Evolutionary conservation across 2,888 invertebrate species (phyloP).

Genomic region (Caenorhabditis angaria): DNA sequence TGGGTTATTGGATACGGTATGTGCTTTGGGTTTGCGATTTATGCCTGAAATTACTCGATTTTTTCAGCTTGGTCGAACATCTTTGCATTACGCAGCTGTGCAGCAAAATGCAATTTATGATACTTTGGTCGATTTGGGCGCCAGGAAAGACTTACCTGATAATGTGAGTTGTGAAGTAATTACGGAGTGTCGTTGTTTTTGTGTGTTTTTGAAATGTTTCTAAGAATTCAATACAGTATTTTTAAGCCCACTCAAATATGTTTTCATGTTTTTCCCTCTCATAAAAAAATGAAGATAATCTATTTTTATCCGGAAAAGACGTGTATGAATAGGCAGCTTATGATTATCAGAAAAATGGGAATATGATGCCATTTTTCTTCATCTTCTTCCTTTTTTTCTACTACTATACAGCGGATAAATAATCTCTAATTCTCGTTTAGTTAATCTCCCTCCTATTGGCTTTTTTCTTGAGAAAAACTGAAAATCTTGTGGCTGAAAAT

Average conservation of each 20-base stretch:
- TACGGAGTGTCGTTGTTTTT: background rate
- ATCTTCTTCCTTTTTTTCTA: background rate
- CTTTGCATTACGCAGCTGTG: slow-evolving; percentile 69
- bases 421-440: no score
- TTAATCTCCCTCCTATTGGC: no score
- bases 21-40: background rate
- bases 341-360: background rate
- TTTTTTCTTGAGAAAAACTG: no score
- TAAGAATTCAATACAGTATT: no score
- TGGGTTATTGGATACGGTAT: slow-evolving; percentile 62
- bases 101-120: slow-evolving; percentile 71
- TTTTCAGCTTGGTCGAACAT: slow-evolving; percentile 63
- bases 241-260: no score
- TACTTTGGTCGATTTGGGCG: slow-evolving; percentile 68
- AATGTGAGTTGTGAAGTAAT: slow-evolving; percentile 39
- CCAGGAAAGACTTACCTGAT: slow-evolving; percentile 60
- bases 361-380: background rate
- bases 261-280: no score
- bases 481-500: no score
- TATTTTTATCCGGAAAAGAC: background rate
- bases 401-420: background rate
- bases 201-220: background rate
- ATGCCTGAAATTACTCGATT: background rate
- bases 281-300: no score
- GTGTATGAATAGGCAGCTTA: background rate